These are phyloP conservation scores for Neolamprologus toae DNA, from an alignment of 2,113 vertebrate genomes.

Conservation along the genomic window DNA sequence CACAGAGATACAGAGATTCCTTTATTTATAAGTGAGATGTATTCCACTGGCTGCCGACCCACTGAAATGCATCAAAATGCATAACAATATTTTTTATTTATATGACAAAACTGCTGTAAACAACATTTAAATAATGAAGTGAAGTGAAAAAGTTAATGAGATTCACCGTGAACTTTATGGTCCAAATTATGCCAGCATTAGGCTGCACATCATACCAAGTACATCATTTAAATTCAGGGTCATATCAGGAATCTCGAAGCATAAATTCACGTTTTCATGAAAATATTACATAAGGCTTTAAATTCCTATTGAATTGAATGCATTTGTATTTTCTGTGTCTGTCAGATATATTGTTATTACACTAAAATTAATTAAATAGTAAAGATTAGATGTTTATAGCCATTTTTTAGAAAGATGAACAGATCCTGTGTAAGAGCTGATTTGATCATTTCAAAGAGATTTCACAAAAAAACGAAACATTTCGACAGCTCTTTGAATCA, in stretches of 20 bases:
- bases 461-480: rapidly evolving
- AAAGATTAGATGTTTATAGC: neutral
- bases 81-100: neutral
- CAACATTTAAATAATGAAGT: neutral
- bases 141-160: neutral
- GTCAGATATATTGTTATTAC: rapidly evolving
- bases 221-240: neutral
- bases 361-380: neutral
- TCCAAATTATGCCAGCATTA: neutral
- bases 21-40: neutral
- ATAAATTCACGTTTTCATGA: neutral
- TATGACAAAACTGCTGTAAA: neutral
- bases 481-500: neutral
- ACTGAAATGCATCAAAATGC: neutral
- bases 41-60: neutral
- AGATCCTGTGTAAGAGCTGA: neutral
- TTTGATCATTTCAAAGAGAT: neutral
- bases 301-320: neutral
- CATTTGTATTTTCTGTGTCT: neutral
- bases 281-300: neutral
- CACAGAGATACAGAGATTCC: neutral
- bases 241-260: neutral
- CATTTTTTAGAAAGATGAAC: neutral
- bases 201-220: neutral
- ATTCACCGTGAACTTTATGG: neutral